Conservation (phyloP, 1,140 invertebrate species). For the Formica selysi region DNA sequence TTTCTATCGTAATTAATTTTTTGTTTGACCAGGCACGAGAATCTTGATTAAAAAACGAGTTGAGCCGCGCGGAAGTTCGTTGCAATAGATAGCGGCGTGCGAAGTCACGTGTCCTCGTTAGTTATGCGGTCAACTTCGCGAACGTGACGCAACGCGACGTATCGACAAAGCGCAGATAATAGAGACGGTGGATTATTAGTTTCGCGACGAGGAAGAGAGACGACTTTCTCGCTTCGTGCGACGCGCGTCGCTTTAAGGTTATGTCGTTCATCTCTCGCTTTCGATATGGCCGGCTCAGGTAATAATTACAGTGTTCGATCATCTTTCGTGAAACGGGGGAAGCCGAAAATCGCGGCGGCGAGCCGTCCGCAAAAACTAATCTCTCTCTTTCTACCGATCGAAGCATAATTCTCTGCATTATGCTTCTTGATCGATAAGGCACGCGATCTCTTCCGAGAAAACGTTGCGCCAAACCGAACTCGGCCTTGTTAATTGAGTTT, state of each 20-base stretch:
- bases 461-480: conserved; percentile 39
- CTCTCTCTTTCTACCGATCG: conserved; percentile 23
- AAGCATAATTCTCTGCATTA: conserved; percentile 46
- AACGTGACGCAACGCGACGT: conserved; percentile 35
- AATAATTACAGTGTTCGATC: conserved; percentile 63
- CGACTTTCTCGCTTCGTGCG: not conserved
- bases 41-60: not conserved
- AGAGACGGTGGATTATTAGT: conserved; percentile 6
- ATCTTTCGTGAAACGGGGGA: conserved; percentile 47
- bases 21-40: not conserved
- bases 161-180: conserved; percentile 32
- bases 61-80: not conserved
- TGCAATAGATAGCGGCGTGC: conserved; percentile 41
- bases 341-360: conserved; percentile 21
- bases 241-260: conserved; percentile 31
- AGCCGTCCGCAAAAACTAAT: conserved; percentile 39
- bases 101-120: conserved; percentile 57
- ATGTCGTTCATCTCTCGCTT: conserved; percentile 24
- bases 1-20: not conserved
- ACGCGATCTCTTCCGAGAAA: conserved; percentile 44
- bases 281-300: conserved; percentile 15
- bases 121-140: conserved; percentile 52
- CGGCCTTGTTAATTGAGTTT: conserved; percentile 43
- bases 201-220: not conserved
- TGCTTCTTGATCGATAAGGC: conserved; percentile 63